Base-by-base conservation (phyloP, 2,888 invertebrate species). In the Lepidonotus clava region DNA sequence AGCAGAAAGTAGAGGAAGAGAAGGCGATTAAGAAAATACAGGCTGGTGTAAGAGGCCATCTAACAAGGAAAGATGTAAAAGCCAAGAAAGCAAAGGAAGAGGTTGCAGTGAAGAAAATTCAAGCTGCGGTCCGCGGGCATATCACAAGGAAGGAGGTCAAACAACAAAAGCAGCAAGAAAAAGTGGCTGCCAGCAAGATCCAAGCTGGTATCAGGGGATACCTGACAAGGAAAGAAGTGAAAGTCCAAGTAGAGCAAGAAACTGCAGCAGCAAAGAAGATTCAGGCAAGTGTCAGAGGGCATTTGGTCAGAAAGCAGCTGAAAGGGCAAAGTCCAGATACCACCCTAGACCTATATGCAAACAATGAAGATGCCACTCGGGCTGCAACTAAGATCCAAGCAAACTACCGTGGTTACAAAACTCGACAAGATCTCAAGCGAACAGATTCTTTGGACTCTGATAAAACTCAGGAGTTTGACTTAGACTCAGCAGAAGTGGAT, bases 341-440 rank as follows among this genome's bases (percentile, higher is more conserved):
- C 21, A 2, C 1, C 4, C 34, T 24, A 24, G 21, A 21, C 18
- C 2, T 4, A 1, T 8, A 14, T 36, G 38, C 36, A n/a, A 38
- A 76, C 21, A 40, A 1, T 1, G 61, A 6, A n/a, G 38, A 40
- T 34, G 40, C 40, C 86, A 92, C 93, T 86, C 91, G 91, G 28
- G 94, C 93, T 1, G 93, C 93, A 18, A 88, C 92, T 6, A 91
- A 88, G 76, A 93, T 94, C 46, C 94, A 94, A 90, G 92, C 93
- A 18, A 92, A 92, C 88, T 93, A 90, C 88, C 89, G 93, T 1
- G 51, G 41, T 0, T 41, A 80, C 24, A 41, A 80, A 80, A 41
- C 46, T 21, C 41, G 51, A 8, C 11, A 41, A 41, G 80, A 46
- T 18, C 21, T 80, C 11, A 8, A 32, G 11, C 41, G 80, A 28